A percentile compares a stretch with the other conserved stretches of the same genome.
phyloP scores from a whole-genome alignment of 2,797 vertebrate genomes.

The Orientallactaga sibirica region DNA sequence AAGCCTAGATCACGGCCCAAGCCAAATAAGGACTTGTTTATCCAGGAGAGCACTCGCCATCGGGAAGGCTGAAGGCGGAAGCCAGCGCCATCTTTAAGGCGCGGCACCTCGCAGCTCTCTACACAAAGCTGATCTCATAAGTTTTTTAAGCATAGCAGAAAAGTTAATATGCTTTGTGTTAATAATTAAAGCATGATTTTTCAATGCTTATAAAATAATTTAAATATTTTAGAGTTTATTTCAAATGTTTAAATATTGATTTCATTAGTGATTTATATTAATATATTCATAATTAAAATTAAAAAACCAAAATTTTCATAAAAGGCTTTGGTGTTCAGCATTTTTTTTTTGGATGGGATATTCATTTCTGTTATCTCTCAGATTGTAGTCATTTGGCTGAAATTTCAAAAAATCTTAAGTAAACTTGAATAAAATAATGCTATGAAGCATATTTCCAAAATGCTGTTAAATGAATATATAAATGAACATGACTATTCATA shows the following conservation, averaged over 20 bases:
- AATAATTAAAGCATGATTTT: neutral
- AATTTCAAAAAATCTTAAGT: neutral
- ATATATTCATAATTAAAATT: neutral
- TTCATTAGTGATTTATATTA: constrained; percentile 13
- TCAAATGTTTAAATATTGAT: neutral
- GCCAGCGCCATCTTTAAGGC: too few relatives aligned
- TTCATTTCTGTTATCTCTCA: constrained; percentile 8
- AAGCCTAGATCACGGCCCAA: too few relatives aligned
- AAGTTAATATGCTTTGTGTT: neutral
- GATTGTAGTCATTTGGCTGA: neutral
- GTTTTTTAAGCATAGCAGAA: neutral
- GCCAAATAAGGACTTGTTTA: too few relatives aligned
- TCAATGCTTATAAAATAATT: neutral
- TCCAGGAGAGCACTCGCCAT: too few relatives aligned
- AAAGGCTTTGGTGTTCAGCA: neutral
- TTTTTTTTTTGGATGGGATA: neutral
- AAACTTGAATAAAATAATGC: neutral
- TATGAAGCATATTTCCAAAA: neutral
- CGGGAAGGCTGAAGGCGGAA: too few relatives aligned
- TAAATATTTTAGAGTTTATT: neutral
- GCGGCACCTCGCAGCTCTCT: too few relatives aligned
- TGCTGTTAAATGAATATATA: neutral
- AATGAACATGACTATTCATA: neutral
- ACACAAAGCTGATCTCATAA: constrained; percentile 17
- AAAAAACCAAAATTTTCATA: neutral